Conservation (phyloP, 2,888 invertebrate genomes). For the Caenorhabditis sp. region DNA sequence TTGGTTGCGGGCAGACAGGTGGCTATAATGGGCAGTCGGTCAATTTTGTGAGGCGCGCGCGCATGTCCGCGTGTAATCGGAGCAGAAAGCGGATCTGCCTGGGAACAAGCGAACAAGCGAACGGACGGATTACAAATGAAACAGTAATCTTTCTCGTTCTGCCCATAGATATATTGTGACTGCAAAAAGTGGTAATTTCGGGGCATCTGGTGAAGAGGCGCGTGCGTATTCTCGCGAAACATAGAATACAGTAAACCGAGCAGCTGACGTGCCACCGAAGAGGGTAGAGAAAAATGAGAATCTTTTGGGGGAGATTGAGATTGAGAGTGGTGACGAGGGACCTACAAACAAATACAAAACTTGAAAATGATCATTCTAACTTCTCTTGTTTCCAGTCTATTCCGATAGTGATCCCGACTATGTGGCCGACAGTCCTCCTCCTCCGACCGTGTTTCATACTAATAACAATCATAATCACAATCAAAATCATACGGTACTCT, state of each 20-base stretch:
- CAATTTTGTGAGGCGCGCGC: slow-evolving; percentile 15
- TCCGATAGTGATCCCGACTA: slow-evolving; percentile 36
- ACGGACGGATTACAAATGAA: too few species aligned
- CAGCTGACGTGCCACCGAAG: slow-evolving; percentile 25
- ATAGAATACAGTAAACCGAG: slow-evolving; percentile 29
- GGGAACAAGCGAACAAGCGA: too few species aligned
- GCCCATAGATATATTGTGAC: too few species aligned
- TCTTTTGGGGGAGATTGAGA: too few species aligned
- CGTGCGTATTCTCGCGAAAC: slow-evolving; percentile 14
- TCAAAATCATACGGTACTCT: slow-evolving; percentile 25
- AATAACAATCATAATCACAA: too few species aligned
- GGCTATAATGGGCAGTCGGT: slow-evolving; percentile 47
- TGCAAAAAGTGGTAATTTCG: slow-evolving; percentile 20
- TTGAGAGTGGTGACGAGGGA: slow-evolving; percentile 34
- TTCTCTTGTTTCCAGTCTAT: slow-evolving; percentile 41
- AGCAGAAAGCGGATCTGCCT: neutral
- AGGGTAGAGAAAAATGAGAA: neutral
- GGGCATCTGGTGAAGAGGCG: slow-evolving; percentile 19
- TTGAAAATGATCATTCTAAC: neutral
- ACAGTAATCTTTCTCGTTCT: too few species aligned
- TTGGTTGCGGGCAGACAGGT: slow-evolving; percentile 57
- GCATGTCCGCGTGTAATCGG: slow-evolving; percentile 1
- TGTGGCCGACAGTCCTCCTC: slow-evolving; percentile 28
- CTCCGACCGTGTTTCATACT: too few species aligned
- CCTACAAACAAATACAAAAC: slow-evolving; percentile 1